Conservation (phyloP, 2,113 vertebrate species). For the Silurus glanis region DNA sequence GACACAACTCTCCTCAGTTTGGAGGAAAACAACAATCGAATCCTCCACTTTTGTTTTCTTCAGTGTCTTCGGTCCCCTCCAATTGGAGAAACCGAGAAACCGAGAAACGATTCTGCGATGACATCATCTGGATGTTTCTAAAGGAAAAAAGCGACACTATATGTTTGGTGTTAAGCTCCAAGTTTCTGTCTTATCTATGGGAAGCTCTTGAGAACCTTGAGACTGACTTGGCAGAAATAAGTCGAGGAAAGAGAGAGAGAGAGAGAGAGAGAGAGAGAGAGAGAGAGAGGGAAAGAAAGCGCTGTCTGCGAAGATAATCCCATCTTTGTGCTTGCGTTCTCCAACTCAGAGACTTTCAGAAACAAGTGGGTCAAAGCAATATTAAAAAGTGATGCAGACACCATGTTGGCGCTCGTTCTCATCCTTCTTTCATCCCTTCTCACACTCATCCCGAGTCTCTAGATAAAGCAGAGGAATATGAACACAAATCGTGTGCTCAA, state of each 20-base stretch:
- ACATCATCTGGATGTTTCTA: slow-evolving; percentile 15
- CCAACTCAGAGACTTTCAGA: slow-evolving; percentile 51
- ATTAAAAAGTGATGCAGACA: slow-evolving; percentile 66
- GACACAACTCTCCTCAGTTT: background rate
- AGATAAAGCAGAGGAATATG: background rate
- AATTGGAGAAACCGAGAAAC: too few species aligned
- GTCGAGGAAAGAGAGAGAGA: slow-evolving; percentile 13
- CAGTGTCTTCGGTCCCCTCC: background rate
- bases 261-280: background rate
- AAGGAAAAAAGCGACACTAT: slow-evolving; percentile 61
- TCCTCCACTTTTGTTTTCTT: too few species aligned
- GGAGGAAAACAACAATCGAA: background rate
- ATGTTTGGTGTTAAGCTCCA: slow-evolving; percentile 61
- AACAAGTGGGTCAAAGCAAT: slow-evolving; percentile 73
- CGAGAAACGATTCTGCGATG: background rate
- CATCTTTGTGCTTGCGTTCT: slow-evolving; percentile 43
- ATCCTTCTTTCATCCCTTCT: slow-evolving; percentile 32
- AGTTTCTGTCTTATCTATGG: slow-evolving; percentile 65
- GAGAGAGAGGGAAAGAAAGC: slow-evolving; percentile 10
- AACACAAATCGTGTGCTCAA: background rate
- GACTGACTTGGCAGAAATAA: slow-evolving; percentile 67
- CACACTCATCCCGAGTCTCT: background rate
- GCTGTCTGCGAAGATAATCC: slow-evolving; percentile 59
- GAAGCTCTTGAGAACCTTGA: slow-evolving; percentile 60
- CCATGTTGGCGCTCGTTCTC: slow-evolving; percentile 25